Base-by-base conservation (phyloP, 2,888 invertebrate species). In the Drosophila stalkeri region DNA sequence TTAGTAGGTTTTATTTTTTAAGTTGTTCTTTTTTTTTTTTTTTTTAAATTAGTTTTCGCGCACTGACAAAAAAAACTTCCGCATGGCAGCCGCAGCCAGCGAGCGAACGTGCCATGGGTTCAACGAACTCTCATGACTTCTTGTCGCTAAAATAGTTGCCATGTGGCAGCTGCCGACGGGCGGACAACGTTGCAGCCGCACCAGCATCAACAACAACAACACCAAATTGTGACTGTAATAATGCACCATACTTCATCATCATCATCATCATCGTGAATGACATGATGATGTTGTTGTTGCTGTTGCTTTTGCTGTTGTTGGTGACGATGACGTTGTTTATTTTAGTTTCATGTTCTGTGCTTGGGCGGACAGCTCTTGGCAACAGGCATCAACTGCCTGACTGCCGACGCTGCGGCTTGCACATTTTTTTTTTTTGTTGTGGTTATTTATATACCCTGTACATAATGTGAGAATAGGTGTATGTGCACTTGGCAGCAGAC, bases 71-170 rank as follows among this genome's bases (percentile, higher is more conserved):
- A 67, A n/a, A 57, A 59, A 63, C 73, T 74, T 80, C 77, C 79
- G 80, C 72, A 66, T 79, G 56, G 57, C 70, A 72, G 37, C 51
- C 31, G 35, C 54, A 39, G 27, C 64, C 52, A 39, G n/a, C 18
- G 55, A 18, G 5, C 33, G 33, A 51, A 5, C 39, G 23, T 35
- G 54, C 37, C 6, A 23, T 33, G 61, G 56, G 86, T 85, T 87
- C 82, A 87, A 74, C 67, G 77, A 73, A 78, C 86, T 78, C 65
- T 46, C 23, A 61, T 81, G 86, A 87, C 86, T 87, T 85, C 85
- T 82, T 73, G 70, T 72, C 80, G 79, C 82, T 62, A 87, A 86
- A 87, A 87, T 89, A 86, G 87, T 87, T 87, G 86, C 81, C 88
- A 86, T 85, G 83, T 69, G 86, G 80, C 77, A 74, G 56, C 81